Evolutionary conservation across 2,888 invertebrate species (phyloP).

Genomic region (Cheilosia pagana): DNA sequence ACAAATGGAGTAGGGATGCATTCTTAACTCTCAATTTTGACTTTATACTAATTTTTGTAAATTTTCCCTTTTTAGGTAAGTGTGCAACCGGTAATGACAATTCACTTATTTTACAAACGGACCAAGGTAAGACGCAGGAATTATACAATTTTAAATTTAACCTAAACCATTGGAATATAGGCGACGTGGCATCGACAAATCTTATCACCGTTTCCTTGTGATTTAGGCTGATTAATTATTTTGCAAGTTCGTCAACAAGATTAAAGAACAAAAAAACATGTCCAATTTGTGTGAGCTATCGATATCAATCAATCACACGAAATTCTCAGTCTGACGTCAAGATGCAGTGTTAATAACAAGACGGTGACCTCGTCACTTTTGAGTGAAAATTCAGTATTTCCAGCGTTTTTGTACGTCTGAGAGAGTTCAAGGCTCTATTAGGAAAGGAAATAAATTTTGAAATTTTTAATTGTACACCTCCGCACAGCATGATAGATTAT

Average conservation of each 20-base stretch:
- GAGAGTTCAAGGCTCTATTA: background rate
- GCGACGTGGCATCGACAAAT: background rate
- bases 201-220: background rate
- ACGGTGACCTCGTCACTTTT: background rate
- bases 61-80: constrained; percentile 64
- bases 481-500: background rate
- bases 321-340: constrained; percentile 6
- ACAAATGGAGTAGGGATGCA: background rate
- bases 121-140: constrained; percentile 69
- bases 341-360: background rate
- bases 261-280: background rate
- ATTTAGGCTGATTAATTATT: too few relatives aligned
- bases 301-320: background rate
- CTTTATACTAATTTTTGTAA: constrained; percentile 3
- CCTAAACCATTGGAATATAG: constrained; percentile 47
- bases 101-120: constrained; percentile 68
- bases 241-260: too few relatives aligned
- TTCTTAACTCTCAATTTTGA: background rate
- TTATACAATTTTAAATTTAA: constrained; percentile 40
- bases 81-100: constrained; percentile 73
- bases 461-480: background rate
- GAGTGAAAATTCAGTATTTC: background rate
- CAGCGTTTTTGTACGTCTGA: background rate
- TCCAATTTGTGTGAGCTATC: background rate
- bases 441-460: background rate